Conservation (phyloP, 1,140 invertebrate species). For the Lordiphosa collinella region DNA sequence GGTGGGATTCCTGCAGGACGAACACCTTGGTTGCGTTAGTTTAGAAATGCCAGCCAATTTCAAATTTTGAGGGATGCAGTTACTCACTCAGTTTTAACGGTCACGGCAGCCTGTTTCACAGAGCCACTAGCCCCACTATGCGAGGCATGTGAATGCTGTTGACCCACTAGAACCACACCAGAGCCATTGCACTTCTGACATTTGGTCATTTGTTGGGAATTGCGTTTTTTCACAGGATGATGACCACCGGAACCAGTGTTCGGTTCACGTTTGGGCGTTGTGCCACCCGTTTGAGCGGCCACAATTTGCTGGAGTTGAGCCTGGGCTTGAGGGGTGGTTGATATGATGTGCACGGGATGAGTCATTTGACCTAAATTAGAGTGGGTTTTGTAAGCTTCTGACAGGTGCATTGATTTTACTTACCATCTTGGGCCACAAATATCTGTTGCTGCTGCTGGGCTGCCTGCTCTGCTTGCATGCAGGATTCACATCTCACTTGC, state of each 20-base stretch:
- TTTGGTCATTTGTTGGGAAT: conserved; percentile 89
- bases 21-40: conserved; percentile 28
- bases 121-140: conserved; percentile 44
- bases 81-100: conserved; percentile 74
- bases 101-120: conserved; percentile 46
- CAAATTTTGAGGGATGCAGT: conserved; percentile 4
- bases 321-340: conserved; percentile 67
- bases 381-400: not conserved
- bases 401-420: conserved; percentile 67
- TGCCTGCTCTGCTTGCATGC: conserved; percentile 82
- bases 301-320: conserved; percentile 70
- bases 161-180: conserved; percentile 90
- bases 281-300: conserved; percentile 57
- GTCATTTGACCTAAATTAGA: conserved; percentile 51
- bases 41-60: conserved; percentile 11
- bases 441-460: conserved; percentile 80
- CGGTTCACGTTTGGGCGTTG: conserved; percentile 59
- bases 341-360: conserved; percentile 73
- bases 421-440: conserved; percentile 84
- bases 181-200: conserved; percentile 93
- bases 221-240: conserved; percentile 90
- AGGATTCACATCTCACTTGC: conserved; percentile 82
- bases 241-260: conserved; percentile 80
- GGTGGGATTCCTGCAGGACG: conserved; percentile 59
- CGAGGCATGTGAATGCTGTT: conserved; percentile 33